Evolutionary conservation across 1,140 invertebrate genomes (phyloP).

Genomic region (Caenorhabditis latens): DNA sequence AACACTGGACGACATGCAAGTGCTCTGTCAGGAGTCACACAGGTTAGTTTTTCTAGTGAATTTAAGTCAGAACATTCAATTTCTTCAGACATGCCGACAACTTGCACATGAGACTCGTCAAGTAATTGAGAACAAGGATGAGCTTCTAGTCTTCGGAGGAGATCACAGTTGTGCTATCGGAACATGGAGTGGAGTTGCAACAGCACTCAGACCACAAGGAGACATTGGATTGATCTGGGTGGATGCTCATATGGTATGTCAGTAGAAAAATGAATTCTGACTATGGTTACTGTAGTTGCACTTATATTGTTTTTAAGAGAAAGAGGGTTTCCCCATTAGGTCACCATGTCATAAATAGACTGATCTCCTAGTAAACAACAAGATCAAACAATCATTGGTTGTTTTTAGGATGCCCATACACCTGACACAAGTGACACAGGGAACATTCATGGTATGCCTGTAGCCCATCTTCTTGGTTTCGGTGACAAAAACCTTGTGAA

Average conservation of each 20-base stretch:
- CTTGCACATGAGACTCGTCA: constrained; percentile 64
- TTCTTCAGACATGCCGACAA: constrained; percentile 66
- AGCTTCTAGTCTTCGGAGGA: constrained; percentile 71
- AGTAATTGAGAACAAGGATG: constrained; percentile 63
- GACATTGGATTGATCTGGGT: constrained; percentile 74
- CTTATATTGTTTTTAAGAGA: background rate
- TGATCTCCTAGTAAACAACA: background rate
- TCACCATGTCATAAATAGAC: too few relatives aligned
- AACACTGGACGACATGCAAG: constrained; percentile 67
- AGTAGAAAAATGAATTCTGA: background rate
- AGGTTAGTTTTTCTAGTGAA: constrained; percentile 56
- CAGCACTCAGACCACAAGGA: constrained; percentile 66
- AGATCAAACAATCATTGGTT: constrained; percentile 42
- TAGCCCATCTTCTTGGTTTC: constrained; percentile 71
- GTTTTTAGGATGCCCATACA: constrained; percentile 71
- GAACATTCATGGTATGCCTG: constrained; percentile 73
- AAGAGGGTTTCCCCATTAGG: background rate
- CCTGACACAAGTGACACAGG: constrained; percentile 67
- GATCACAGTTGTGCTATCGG: constrained; percentile 74
- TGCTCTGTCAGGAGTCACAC: constrained; percentile 70
- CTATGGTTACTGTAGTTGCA: background rate
- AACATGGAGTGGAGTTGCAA: constrained; percentile 72
- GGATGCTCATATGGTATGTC: constrained; percentile 72
- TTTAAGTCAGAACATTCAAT: background rate
- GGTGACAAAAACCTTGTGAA: constrained; percentile 67